Percentiles rank a stretch among this genome's conserved stretches.
Conservation (phyloP, 2,113 vertebrate species). For the Myotis yumanensis region DNA sequence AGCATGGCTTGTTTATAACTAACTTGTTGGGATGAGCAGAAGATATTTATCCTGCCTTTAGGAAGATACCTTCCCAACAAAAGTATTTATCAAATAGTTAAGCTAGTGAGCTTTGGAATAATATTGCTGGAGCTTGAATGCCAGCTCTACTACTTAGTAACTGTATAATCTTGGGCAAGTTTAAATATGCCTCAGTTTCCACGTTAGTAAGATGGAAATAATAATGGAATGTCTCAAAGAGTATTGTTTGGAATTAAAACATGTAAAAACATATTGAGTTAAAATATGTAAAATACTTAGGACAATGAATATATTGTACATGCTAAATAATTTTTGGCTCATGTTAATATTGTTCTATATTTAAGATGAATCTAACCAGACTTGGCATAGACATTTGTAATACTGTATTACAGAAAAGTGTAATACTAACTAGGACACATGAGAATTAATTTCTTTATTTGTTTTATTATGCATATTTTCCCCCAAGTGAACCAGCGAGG, state of each 20-base stretch:
- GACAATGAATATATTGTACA: background rate
- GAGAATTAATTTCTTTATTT: slow-evolving; percentile 25
- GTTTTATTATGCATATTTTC: background rate
- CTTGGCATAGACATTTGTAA: background rate
- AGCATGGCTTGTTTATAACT: background rate
- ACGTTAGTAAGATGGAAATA: background rate
- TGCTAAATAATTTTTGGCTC: background rate
- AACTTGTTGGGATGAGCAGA: background rate
- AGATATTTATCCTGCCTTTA: background rate
- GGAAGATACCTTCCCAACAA: background rate
- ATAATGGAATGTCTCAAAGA: background rate
- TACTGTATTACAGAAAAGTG: background rate
- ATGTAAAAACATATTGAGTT: background rate
- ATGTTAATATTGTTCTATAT: background rate
- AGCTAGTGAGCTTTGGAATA: background rate
- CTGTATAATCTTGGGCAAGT: background rate
- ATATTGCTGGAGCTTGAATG: background rate
- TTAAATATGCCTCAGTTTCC: slow-evolving; percentile 3
- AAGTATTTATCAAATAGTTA: slow-evolving; percentile 15
- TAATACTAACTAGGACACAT: background rate
- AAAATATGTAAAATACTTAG: background rate
- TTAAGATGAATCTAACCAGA: background rate
- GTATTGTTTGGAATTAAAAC: background rate
- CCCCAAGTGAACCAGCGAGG: background rate
- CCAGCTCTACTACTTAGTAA: background rate